A percentile compares a stretch with the other conserved stretches of the same genome.
Evolutionary conservation across 2,113 vertebrate species (phyloP).

Genomic region (Cygnus buccinator): DNA sequence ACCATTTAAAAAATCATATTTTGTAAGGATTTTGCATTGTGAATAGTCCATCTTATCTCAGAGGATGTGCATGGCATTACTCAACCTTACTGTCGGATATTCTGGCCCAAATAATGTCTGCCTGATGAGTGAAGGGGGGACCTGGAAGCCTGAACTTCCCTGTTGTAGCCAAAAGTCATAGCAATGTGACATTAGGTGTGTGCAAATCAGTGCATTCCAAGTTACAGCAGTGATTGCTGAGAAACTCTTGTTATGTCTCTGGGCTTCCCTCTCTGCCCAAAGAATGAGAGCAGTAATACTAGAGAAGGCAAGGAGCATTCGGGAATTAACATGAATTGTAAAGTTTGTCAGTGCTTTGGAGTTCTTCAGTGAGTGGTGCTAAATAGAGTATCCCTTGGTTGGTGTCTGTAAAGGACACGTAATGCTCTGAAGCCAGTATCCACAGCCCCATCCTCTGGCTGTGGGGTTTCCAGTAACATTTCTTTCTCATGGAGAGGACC

Average conservation of each 20-base stretch:
- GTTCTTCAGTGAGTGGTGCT: neutral
- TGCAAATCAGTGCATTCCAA: neutral
- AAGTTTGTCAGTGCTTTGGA: neutral
- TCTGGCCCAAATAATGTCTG: neutral
- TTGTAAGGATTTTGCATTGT: neutral
- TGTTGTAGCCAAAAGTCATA: neutral
- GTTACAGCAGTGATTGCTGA: neutral
- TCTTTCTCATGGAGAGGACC: neutral
- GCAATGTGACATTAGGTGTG: neutral
- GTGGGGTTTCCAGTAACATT: neutral
- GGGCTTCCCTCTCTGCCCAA: neutral
- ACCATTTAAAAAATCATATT: neutral
- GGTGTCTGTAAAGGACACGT: neutral
- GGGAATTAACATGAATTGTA: neutral
- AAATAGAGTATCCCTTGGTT: neutral
- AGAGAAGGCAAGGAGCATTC: neutral
- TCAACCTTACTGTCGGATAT: neutral
- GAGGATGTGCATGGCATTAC: neutral
- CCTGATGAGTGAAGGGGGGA: neutral
- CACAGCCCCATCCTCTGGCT: neutral
- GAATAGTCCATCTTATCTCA: neutral
- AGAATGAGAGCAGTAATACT: neutral
- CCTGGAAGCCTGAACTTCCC: neutral
- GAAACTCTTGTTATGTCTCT: neutral
- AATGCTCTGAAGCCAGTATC: neutral